phyloP scores from a whole-genome alignment of 1,140 invertebrate species.

The Drosophila paulistorum region DNA sequence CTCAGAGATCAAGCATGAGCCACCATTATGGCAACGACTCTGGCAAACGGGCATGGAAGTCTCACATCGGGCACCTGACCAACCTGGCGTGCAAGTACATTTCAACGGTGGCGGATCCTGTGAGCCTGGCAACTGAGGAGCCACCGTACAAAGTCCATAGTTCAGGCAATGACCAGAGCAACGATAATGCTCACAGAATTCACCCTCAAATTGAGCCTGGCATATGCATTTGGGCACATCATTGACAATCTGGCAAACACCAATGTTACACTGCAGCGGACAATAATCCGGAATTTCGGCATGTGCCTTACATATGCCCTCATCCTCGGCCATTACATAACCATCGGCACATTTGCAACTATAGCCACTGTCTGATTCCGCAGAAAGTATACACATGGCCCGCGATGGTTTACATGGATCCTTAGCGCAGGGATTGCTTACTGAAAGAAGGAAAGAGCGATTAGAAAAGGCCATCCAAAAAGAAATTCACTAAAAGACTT shows the following conservation, averaged over 20 bases:
- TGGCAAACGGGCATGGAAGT: constrained; percentile 84
- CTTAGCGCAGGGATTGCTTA: constrained; percentile 83
- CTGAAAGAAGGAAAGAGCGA: constrained; percentile 32
- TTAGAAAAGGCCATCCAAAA: background rate
- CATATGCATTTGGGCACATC: constrained; percentile 85
- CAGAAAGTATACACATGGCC: constrained; percentile 85
- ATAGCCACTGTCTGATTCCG: constrained; percentile 72
- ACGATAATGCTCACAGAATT: constrained; percentile 86
- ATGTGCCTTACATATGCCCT: constrained; percentile 63
- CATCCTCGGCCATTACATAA: constrained; percentile 75
- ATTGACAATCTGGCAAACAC: constrained; percentile 84
- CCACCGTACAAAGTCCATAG: constrained; percentile 85
- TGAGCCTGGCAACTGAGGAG: constrained; percentile 63
- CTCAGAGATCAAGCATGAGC: constrained; percentile 67
- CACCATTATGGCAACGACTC: constrained; percentile 79
- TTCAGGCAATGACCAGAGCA: constrained; percentile 87
- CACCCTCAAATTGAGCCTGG: constrained; percentile 85
- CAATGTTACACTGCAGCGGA: constrained; percentile 83
- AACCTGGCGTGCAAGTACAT: constrained; percentile 87
- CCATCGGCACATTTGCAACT: constrained; percentile 89
- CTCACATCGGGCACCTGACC: constrained; percentile 88
- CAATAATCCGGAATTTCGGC: constrained; percentile 78
- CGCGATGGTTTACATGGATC: constrained; percentile 84
- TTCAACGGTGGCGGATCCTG: constrained; percentile 72
- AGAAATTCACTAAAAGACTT: constrained; percentile 33